phyloP scores from a whole-genome alignment of 2,113 vertebrate species.

The Microtus montanus region DNA sequence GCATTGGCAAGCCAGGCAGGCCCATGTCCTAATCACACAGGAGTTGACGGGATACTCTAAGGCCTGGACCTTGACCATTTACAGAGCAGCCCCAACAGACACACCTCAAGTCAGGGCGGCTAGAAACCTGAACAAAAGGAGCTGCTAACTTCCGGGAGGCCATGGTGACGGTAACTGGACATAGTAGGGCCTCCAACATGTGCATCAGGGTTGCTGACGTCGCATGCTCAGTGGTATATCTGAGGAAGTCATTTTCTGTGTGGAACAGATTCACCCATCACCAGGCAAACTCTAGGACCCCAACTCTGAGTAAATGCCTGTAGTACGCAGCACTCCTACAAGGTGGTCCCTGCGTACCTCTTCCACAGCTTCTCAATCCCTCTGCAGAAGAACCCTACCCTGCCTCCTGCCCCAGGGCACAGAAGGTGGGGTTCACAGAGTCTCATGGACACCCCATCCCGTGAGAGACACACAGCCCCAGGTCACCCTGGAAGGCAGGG shows the following conservation, averaged over 20 bases:
- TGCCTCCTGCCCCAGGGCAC: too few species aligned
- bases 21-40: too few species aligned
- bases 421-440: background rate
- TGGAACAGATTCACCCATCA: background rate
- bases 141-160: too few species aligned
- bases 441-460: accelerated
- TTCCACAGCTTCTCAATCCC: background rate
- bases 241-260: background rate
- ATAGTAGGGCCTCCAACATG: accelerated
- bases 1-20: background rate
- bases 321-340: background rate
- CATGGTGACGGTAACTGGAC: too few species aligned
- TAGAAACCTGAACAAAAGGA: background rate
- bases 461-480: background rate
- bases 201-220: accelerated
- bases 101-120: background rate
- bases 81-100: background rate
- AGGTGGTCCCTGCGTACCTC: background rate
- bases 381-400: background rate
- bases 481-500: background rate
- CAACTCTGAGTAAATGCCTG: background rate
- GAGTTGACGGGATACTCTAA: background rate
- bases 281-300: background rate
- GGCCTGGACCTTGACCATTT: background rate
- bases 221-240: too few species aligned